Percentiles rank a stretch among this genome's conserved stretches.
Evolutionary conservation across 2,113 vertebrate genomes (phyloP).

Genomic region (Actenoides hombroni): DNA sequence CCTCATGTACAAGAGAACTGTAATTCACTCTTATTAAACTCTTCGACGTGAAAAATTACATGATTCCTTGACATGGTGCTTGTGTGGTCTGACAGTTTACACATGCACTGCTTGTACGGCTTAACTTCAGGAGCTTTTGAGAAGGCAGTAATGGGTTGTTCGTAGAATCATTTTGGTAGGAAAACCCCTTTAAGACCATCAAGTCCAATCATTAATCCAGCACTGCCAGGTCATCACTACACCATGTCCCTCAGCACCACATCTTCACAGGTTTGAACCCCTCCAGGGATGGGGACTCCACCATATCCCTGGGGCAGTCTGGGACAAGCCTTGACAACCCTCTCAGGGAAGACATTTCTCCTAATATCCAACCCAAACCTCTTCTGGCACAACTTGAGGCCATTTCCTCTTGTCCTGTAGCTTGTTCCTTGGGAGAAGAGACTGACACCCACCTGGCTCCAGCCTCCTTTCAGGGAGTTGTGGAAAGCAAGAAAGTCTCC

Average conservation of each 20-base stretch:
- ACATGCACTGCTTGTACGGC: not conserved
- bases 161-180: not conserved
- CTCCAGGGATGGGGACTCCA: not conserved
- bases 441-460: not conserved
- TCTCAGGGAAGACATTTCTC: not conserved
- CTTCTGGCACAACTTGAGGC: not conserved
- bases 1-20: not conserved
- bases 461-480: not conserved
- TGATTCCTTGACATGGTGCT: rapidly evolving
- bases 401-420: not conserved
- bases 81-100: not conserved
- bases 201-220: not conserved
- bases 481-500: not conserved
- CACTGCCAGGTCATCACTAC: not conserved
- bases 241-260: not conserved
- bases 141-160: rapidly evolving
- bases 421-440: not conserved
- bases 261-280: not conserved
- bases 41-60: not conserved
- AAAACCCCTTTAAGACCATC: not conserved
- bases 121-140: not conserved
- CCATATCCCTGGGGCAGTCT: not conserved
- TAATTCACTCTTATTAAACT: not conserved
- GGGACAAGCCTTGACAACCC: not conserved
- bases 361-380: not conserved